Evolutionary conservation across 2,113 vertebrate genomes (phyloP).

Genomic region (Anoura caudifer): DNA sequence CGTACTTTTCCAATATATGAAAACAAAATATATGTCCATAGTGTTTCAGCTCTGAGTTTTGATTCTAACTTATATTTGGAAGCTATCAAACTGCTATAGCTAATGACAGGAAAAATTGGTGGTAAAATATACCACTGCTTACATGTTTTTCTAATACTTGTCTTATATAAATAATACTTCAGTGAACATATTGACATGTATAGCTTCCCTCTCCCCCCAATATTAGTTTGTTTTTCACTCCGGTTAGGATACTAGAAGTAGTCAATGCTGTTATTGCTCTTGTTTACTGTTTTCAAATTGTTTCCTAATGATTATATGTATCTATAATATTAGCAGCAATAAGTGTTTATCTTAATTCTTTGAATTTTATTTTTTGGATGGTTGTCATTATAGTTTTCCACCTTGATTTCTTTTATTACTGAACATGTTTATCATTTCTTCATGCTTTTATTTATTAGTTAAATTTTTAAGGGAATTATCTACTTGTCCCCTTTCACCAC

Average conservation of each 20-base stretch:
- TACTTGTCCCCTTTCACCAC: not conserved
- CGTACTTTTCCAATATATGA: not conserved
- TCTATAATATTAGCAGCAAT: not conserved
- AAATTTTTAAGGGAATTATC: not conserved
- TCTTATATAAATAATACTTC: not conserved
- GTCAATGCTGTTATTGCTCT: not conserved
- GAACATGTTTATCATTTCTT: not conserved
- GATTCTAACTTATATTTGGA: not conserved
- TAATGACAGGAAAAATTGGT: not conserved
- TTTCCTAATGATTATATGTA: not conserved
- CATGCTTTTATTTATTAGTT: not conserved
- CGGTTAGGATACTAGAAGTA: not conserved
- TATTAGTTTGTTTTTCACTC: not conserved
- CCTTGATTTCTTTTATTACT: conserved; percentile 30
- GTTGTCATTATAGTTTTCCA: not conserved
- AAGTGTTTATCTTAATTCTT: not conserved
- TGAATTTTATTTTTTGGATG: not conserved
- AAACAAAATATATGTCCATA: not conserved
- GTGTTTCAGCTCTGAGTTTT: not conserved
- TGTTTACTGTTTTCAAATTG: not conserved
- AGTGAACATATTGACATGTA: not conserved
- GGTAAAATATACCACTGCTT: not conserved
- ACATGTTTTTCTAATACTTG: not conserved
- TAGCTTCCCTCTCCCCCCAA: not conserved
- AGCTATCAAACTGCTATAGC: not conserved